Evolutionary conservation across 2,888 invertebrate species (phyloP), one percentile per base, ranked within the genome.

Genomic region (Hemaris fuciformis): DNA sequence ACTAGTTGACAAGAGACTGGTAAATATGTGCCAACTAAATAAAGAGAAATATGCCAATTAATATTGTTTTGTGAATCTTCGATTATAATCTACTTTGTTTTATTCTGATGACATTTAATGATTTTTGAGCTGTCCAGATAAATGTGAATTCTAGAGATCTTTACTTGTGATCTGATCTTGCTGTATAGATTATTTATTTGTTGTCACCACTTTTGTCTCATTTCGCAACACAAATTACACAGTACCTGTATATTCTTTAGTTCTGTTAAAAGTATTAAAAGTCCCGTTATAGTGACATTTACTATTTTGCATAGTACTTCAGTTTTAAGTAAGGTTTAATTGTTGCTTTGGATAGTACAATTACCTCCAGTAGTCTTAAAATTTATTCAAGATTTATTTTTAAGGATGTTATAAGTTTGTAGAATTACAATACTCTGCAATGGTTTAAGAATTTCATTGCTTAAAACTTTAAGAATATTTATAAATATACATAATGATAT

Each of bases 221-320:
- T 3, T 8, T 27, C 15, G 8, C 48, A 25, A 48, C 8, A 8
- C 15, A n/a, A 45, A 46, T 8, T 23, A 23, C 8, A 43, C 20
- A 20, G 10, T 20, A 43, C 20, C 20, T 43, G n/a, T 20, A 27
- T 27, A 15, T 48, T 27, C 15, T 48, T 31, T 53, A 27, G 31
- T 18, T 31, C 31, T 4, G 10, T 10, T n/a, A n/a, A n/a, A 10
- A 18, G 10, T 53, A 18, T 2, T 18, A 3, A 27, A 31, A 31
- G 53, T 53, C 53, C 18, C 53, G 53, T 53, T 53, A 53, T 31
- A 53, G 53, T 53, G 53, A 31, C 53, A 4, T 4, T 53, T 53
- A 27, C 18, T 31, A 53, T n/a, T 31, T 31, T 53, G 18, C 53
- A 18, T 27, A 31, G 18, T 5, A 6, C 25, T 25, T 27, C 10